Evolutionary conservation across 2,797 vertebrate species (phyloP).

Genomic region (Microctenopoma lineatum): DNA sequence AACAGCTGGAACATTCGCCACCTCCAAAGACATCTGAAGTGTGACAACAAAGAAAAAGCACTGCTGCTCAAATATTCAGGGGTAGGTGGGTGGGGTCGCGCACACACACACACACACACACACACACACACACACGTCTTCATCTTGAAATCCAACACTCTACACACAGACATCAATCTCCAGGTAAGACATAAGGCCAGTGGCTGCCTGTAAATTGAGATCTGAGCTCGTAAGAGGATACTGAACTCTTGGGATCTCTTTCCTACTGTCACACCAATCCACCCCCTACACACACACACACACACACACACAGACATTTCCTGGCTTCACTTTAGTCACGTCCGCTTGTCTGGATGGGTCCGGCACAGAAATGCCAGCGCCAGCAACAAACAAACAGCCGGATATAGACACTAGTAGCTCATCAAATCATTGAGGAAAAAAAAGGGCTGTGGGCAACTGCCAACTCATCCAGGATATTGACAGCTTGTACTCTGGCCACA

Average conservation of each 20-base stretch:
- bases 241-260: slow-evolving; percentile 68
- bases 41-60: slow-evolving; percentile 44
- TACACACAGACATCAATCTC: slow-evolving; percentile 34
- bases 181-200: slow-evolving; percentile 74
- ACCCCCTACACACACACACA: slow-evolving; percentile 4
- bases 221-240: slow-evolving; percentile 71
- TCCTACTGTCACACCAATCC: slow-evolving; percentile 39
- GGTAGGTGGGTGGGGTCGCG: slow-evolving; percentile 1
- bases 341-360: slow-evolving; percentile 52
- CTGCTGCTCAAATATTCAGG: slow-evolving; percentile 67
- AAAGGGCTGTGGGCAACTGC: slow-evolving; percentile 43
- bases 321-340: slow-evolving; percentile 68
- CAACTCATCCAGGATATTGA: slow-evolving; percentile 58
- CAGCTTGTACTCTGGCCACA: slow-evolving; percentile 38
- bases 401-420: slow-evolving; percentile 46
- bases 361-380: slow-evolving; percentile 18
- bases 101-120: slow-evolving; percentile 59
- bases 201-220: slow-evolving; percentile 74
- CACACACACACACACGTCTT: slow-evolving; percentile 71
- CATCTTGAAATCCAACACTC: slow-evolving; percentile 73
- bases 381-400: slow-evolving; percentile 40
- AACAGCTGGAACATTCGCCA: slow-evolving; percentile 1
- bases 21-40: slow-evolving; percentile 33
- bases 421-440: slow-evolving; percentile 47
- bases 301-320: slow-evolving; percentile 75